These are phyloP conservation scores for rat (Rattus norvegicus) DNA, from an alignment of 2,113 vertebrate species.

Conservation along the genomic window GRCr8 NC_086022.1:147883501-147884000, in stretches of 20 bases:
- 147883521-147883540: neutral
- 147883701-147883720: neutral
- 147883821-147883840: neutral
- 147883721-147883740: neutral
- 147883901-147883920: neutral
- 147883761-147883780: neutral
- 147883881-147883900: neutral
- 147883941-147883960: neutral
- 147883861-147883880: neutral
- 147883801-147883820: neutral
- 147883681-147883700: neutral
- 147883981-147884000: neutral
- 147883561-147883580: neutral
- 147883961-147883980: neutral
- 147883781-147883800: neutral
- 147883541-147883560: neutral
- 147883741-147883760: neutral
- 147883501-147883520: neutral
- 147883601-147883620: neutral
- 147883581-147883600: neutral
- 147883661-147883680: neutral
- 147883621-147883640: neutral
- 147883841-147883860: neutral
- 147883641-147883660: neutral
- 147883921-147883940: neutral